phyloP scores from a whole-genome alignment of 2,113 vertebrate species.

The Scytalopus superciliaris region DNA sequence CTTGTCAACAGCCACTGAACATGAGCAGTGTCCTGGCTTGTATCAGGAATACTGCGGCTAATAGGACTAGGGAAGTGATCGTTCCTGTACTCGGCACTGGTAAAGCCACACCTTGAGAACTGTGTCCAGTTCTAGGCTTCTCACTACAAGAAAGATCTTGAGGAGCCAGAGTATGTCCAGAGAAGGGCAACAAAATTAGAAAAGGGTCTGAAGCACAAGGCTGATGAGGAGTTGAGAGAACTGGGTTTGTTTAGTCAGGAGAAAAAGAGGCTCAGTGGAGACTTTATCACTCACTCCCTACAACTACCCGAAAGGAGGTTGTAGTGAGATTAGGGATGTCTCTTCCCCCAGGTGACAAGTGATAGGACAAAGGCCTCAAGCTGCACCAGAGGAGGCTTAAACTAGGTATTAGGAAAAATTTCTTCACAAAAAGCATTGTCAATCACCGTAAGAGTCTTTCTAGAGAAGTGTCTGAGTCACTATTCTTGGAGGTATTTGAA shows the following conservation, averaged over 20 bases:
- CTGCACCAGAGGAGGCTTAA: not conserved
- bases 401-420: not conserved
- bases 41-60: not conserved
- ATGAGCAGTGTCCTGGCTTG: not conserved
- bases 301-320: not conserved
- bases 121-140: too few relatives aligned
- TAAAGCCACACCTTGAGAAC: rapidly evolving
- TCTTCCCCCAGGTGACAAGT: not conserved
- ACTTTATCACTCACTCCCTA: not conserved
- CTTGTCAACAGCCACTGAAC: not conserved
- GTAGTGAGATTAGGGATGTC: rapidly evolving
- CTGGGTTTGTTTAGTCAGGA: not conserved
- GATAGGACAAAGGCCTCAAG: not conserved
- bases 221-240: not conserved
- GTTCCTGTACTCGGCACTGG: too few relatives aligned
- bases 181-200: not conserved
- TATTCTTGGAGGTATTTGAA: not conserved
- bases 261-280: not conserved
- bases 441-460: not conserved
- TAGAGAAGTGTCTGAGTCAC: not conserved
- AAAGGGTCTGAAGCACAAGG: not conserved
- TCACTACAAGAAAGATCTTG: too few relatives aligned
- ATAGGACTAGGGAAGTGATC: not conserved
- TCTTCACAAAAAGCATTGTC: not conserved
- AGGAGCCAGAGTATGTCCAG: not conserved